These are phyloP conservation scores for Picus viridis DNA, from an alignment of 2,797 vertebrate species.

Conservation along the genomic window DNA sequence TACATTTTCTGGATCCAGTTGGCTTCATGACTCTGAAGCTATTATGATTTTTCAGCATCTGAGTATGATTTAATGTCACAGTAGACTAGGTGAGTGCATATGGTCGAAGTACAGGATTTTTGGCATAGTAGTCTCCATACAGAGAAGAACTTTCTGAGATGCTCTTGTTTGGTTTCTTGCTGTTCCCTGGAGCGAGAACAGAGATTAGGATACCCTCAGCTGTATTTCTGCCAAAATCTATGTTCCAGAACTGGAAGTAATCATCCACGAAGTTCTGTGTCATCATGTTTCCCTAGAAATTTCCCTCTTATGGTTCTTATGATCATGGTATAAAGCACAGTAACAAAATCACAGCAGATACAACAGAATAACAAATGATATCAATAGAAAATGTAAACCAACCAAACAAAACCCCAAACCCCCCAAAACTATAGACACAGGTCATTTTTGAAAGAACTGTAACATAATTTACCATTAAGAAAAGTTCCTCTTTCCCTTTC, in stretches of 20 bases:
- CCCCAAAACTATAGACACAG: background rate
- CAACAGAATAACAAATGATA: background rate
- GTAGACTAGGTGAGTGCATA: background rate
- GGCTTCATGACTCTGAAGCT: background rate
- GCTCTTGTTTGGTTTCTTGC: background rate
- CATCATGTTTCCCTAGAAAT: background rate
- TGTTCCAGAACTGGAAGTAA: background rate
- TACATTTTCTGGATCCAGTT: background rate
- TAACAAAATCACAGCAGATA: background rate
- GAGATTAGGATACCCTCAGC: background rate
- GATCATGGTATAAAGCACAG: background rate
- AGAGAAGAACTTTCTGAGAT: background rate
- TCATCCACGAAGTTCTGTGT: background rate
- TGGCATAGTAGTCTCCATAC: background rate
- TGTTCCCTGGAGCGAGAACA: background rate
- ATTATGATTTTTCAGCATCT: background rate
- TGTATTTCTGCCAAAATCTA: background rate
- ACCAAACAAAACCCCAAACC: no score
- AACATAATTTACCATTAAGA: background rate
- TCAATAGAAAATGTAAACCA: background rate
- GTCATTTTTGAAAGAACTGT: background rate
- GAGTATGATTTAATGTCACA: background rate
- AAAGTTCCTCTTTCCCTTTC: background rate
- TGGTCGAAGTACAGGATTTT: background rate
- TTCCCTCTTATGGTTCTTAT: background rate